phyloP scores from a whole-genome alignment of 1,140 invertebrate species.

The Magallana ariakensis region DNA sequence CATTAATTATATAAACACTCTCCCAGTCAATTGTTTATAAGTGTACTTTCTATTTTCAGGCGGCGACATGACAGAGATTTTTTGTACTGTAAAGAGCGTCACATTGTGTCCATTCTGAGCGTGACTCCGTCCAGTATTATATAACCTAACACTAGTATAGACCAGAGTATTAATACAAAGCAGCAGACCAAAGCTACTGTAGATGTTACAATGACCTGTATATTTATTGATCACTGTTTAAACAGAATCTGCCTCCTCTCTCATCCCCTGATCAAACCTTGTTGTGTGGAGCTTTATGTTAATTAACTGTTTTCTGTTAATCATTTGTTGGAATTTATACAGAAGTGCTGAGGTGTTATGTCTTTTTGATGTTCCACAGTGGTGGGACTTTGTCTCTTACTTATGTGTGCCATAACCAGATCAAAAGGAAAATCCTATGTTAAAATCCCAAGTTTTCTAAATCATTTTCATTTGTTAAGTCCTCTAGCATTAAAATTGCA shows the following conservation, averaged over 20 bases:
- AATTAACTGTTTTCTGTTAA: background rate
- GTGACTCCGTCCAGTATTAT: slow-evolving; percentile 28
- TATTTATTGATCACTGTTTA: background rate
- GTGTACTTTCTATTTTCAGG: background rate
- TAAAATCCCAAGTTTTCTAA: too few species aligned
- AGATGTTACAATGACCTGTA: slow-evolving; percentile 1
- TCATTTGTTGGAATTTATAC: slow-evolving; percentile 5
- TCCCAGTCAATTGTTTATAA: background rate
- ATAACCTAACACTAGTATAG: slow-evolving; percentile 10
- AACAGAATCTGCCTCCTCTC: background rate
- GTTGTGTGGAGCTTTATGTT: slow-evolving; percentile 12
- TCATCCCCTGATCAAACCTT: background rate
- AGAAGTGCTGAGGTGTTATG: background rate
- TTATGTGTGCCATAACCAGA: slow-evolving; percentile 14
- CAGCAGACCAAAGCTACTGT: slow-evolving; percentile 20
- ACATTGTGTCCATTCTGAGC: background rate
- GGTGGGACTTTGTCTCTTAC: background rate
- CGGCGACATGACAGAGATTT: background rate
- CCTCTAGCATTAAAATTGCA: too few species aligned
- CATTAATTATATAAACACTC: too few species aligned
- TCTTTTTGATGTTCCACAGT: background rate
- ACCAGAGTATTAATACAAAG: background rate
- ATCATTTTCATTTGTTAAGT: too few species aligned
- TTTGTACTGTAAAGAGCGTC: slow-evolving; percentile 16
- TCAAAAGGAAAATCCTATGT: too few species aligned